Percentiles rank a stretch among this genome's conserved stretches.
Evolutionary conservation across 2,113 vertebrate species (phyloP).

Genomic region (Lamprotornis superbus): DNA sequence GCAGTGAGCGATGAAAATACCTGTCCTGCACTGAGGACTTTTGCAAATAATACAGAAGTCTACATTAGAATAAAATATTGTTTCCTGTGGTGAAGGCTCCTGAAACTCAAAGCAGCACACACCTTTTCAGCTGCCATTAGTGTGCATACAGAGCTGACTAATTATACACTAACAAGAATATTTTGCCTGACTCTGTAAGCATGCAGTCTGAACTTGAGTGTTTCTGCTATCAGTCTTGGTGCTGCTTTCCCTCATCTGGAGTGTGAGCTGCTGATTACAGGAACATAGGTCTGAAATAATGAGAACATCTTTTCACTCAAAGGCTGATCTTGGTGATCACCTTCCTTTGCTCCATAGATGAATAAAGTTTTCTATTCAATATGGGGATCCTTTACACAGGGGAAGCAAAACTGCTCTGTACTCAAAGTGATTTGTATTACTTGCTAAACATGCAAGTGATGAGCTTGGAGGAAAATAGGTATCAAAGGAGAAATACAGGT

Average conservation of each 20-base stretch:
- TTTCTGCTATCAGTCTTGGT: background rate
- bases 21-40: background rate
- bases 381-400: background rate
- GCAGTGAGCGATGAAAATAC: slow-evolving; percentile 2
- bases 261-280: slow-evolving; percentile 12
- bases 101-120: slow-evolving; percentile 13
- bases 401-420: background rate
- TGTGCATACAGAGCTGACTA: slow-evolving; percentile 43
- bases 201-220: background rate
- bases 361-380: background rate
- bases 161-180: slow-evolving; percentile 62
- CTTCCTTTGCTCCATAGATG: background rate
- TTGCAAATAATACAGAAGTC: slow-evolving; percentile 41
- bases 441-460: background rate
- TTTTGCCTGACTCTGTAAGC: slow-evolving; percentile 51
- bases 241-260: slow-evolving; percentile 24
- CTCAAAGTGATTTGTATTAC: background rate
- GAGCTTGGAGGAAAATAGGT: background rate
- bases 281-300: slow-evolving; percentile 29
- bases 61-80: slow-evolving; percentile 38
- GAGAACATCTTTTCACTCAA: background rate
- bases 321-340: background rate
- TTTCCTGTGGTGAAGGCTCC: slow-evolving; percentile 48
- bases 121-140: slow-evolving; percentile 31
- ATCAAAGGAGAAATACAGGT: accelerated